phyloP scores from a whole-genome alignment of 2,113 vertebrate genomes.

The Scomber scombrus region DNA sequence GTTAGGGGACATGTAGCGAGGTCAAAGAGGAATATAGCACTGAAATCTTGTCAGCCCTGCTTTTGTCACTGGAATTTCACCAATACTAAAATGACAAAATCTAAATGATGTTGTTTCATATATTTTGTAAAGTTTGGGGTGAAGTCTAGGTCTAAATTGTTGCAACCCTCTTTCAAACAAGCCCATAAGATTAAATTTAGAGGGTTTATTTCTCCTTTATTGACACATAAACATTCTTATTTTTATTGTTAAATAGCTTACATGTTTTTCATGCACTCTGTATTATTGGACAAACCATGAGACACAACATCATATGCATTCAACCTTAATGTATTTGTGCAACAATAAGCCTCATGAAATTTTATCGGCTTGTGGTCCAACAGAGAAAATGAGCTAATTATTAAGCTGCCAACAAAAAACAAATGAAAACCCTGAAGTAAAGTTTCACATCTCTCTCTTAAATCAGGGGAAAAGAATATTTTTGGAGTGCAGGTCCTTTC shows the following conservation, averaged over 20 bases:
- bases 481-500: neutral
- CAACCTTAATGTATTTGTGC: neutral
- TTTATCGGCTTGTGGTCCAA: neutral
- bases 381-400: neutral
- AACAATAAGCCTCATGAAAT: neutral
- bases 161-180: too few relatives aligned
- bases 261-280: neutral
- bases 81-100: too few relatives aligned
- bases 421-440: neutral
- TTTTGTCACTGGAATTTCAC: too few relatives aligned
- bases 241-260: too few relatives aligned
- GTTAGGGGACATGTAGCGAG: too few relatives aligned
- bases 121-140: too few relatives aligned
- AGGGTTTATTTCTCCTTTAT: neutral
- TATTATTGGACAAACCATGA: neutral
- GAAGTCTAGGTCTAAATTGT: too few relatives aligned
- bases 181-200: too few relatives aligned
- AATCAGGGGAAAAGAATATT: neutral
- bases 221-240: too few relatives aligned
- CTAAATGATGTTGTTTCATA: too few relatives aligned
- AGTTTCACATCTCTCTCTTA: neutral
- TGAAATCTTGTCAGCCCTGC: too few relatives aligned
- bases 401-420: neutral
- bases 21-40: too few relatives aligned
- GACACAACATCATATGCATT: slow-evolving; percentile 1